Evolutionary conservation across 2,888 invertebrate genomes (phyloP), one percentile per base, ranked within the genome.

Genomic region (Cataglyphis albicans): DNA sequence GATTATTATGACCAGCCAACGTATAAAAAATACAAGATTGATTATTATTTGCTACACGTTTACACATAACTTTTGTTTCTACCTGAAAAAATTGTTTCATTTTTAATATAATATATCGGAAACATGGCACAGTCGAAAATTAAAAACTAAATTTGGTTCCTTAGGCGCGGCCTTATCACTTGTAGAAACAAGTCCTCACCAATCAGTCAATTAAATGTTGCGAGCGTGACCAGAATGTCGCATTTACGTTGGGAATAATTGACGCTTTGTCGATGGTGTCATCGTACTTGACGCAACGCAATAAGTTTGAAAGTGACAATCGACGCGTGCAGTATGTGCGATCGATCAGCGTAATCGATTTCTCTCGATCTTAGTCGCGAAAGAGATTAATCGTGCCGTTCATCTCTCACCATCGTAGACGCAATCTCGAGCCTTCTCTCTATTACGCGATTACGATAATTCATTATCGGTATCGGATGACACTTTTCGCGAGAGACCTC

Each of bases 181-280:
- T 48, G 70, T 81, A 61, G 72, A 81, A 75, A 83, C 67, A 64
- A 64, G 32, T 12, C 25, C 32, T 41, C 41, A 12, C 63, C 63
- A 73, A 73, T 85, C 83, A 81, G 87, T 86, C 64, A 76, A 73
- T 52, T 64, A 78, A 64, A 44, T 38, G 21, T 67, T n/a, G 41
- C 88, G 48, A 84, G 76, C 73, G 73, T 64, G 57, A 44, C 65
- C 81, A 82, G 83, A 78, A 89, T 82, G 75, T 88, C 87, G 85
- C 82, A 84, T 81, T 88, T 84, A 81, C 68, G 74, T 87, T 82
- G 78, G 48, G 1, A 78, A 70, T 59, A 78, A 70, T 57, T 44
- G 41, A 18, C 57, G 57, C n/a, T 70, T 44, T 38, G 38, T 52
- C 21, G 25, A 3, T 57, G 12, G 78, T 78, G 70, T 78, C 70